Base-by-base conservation (phyloP, 2,888 invertebrate species). In the Serrognathus titanus region DNA sequence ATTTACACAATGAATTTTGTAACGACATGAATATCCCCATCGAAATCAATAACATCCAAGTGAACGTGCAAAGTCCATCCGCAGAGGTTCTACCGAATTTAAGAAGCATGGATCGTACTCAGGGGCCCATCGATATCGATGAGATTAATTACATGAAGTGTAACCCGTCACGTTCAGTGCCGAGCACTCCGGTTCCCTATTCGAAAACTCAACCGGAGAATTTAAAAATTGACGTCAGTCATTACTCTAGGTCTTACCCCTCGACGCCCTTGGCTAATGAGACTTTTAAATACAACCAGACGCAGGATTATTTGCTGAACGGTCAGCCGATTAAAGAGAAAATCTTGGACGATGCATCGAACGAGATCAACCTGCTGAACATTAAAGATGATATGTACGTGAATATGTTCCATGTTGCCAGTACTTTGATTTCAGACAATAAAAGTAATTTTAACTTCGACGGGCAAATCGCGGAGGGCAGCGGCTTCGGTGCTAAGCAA, bases 221-320 rank as follows among this genome's bases (percentile, higher is more conserved):
- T 40, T 40, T 36, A 36, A 40, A 56, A 56, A 13, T 49, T 39
- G 31, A 56, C 20, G 38, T 40, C 35, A 54, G 40, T 36, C 55
- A 57, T 38, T 54, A 49, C 11, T 61, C 62, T 10, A 86, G 88
- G 70, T 91, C 91, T 0, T 89, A 90, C 76, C 90, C 91, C 20
- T 87, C 89, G 2, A 89, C 89, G 12, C 91, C 91, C 11, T 74
- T 85, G 57, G 77, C 79, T 10, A 68, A 69, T 11, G 67, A 71
- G 50, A 64, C 69, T 1, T 77, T 76, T 61, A 71, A 71, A 38
- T 77, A 75, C 54, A 72, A 72, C 58, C 63, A 71, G 5, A 72
- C 72, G 48, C 70, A 75, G 47, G 78, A 78, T 66, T 78, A 73
- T 64, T 64, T 78, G 52, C 63, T 78, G 39, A 78, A 78, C 55